Conservation (phyloP, 2,888 invertebrate species). For the Smittia sp. region DNA sequence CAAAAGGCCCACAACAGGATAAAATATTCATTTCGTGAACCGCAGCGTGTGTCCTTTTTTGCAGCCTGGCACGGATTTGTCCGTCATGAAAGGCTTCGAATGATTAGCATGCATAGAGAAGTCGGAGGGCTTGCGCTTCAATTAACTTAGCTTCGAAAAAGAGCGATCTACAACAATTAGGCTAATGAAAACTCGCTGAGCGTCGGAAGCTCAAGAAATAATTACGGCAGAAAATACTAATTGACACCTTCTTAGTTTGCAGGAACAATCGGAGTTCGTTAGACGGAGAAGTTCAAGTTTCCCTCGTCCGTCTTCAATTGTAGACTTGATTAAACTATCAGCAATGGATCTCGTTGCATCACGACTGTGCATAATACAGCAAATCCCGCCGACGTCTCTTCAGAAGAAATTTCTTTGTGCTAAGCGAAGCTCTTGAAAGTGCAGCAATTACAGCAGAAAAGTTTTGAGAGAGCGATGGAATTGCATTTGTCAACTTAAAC, state of each 20-base stretch:
- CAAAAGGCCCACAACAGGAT: constrained; percentile 12
- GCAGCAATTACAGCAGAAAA: no score
- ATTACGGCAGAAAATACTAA: neutral
- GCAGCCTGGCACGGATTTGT: neutral
- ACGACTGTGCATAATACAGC: no score
- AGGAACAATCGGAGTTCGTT: neutral
- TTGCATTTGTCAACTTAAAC: constrained; percentile 12
- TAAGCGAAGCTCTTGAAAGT: no score
- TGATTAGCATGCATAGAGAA: constrained; percentile 3
- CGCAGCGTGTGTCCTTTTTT: constrained; percentile 25
- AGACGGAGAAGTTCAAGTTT: neutral
- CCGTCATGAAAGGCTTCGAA: neutral
- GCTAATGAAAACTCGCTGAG: neutral
- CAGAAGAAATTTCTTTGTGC: no score
- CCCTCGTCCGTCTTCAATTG: no score
- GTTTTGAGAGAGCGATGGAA: neutral
- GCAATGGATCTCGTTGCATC: no score
- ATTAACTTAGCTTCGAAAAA: neutral
- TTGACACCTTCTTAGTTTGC: neutral
- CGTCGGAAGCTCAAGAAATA: neutral
- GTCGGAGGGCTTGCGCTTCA: neutral
- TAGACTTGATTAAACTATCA: no score
- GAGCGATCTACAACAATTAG: neutral
- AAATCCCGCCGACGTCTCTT: no score
- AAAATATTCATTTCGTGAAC: constrained; percentile 24